These are phyloP conservation scores for Pachymerium ferrugineum DNA, from an alignment of 2,888 invertebrate genomes.

Conservation along the genomic window DNA sequence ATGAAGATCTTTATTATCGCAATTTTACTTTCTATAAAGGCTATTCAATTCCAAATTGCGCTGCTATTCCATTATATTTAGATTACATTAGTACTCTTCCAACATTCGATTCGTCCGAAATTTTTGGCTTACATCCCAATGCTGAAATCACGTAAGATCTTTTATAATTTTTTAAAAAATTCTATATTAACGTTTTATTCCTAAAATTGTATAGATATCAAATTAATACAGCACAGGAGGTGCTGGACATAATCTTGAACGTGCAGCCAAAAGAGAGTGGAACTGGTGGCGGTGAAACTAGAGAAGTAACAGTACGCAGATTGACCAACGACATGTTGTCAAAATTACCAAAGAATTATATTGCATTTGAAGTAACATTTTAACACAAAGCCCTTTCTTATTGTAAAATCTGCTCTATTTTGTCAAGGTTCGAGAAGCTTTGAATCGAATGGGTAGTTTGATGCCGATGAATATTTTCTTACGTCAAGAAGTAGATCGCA, in stretches of 20 bases:
- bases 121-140: conserved; percentile 92
- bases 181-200: neutral
- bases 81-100: conserved; percentile 83
- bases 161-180: neutral
- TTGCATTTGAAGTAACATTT: conserved; percentile 67
- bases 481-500: conserved; percentile 66
- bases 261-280: conserved; percentile 98
- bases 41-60: conserved; percentile 84
- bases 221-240: conserved; percentile 83
- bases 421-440: conserved; percentile 61
- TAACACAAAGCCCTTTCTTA: neutral
- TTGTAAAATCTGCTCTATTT: neutral
- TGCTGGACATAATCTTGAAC: conserved; percentile 86
- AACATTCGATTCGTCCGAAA: conserved; percentile 83
- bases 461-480: conserved; percentile 95
- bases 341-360: conserved; percentile 78
- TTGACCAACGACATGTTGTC: conserved; percentile 88
- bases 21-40: conserved; percentile 90
- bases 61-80: conserved; percentile 52
- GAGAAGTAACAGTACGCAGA: conserved; percentile 85
- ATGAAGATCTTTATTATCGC: conserved; percentile 75
- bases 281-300: conserved; percentile 76
- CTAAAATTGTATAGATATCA: conserved; percentile 58
- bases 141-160: conserved; percentile 80
- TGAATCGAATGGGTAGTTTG: conserved; percentile 84